A percentile compares a stretch with the other conserved stretches of the same genome.
Evolutionary conservation across 2,888 invertebrate genomes (phyloP).

Genomic region (Chrysolina oricalcia): DNA sequence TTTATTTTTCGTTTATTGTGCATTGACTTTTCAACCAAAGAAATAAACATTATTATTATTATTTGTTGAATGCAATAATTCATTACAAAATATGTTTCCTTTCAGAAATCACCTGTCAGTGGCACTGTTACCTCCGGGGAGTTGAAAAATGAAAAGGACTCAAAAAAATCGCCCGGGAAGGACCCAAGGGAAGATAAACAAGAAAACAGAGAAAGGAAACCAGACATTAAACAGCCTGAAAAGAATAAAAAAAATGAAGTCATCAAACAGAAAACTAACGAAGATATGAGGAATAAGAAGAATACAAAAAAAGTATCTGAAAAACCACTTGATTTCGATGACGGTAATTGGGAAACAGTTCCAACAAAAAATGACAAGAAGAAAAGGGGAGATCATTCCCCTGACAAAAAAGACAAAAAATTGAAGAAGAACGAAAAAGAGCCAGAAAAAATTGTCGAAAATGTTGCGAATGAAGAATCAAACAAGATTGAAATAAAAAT

Average conservation of each 20-base stretch:
- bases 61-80: no score
- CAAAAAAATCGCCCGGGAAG: conserved; percentile 71
- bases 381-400: conserved; percentile 74
- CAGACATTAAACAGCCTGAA: conserved; percentile 74
- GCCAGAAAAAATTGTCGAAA: conserved; percentile 73
- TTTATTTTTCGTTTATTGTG: no score
- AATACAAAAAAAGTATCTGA: conserved; percentile 74
- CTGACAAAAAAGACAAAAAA: conserved; percentile 67
- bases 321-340: conserved; percentile 83
- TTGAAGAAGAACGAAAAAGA: conserved; percentile 68
- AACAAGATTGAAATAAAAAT: conserved; percentile 59
- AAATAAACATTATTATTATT: no score
- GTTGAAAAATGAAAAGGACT: conserved; percentile 76
- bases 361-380: conserved; percentile 83
- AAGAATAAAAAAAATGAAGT: conserved; percentile 71
- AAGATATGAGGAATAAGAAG: conserved; percentile 67
- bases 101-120: conserved; percentile 78
- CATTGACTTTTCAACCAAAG: no score
- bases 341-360: conserved; percentile 84
- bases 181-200: conserved; percentile 70
- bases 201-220: conserved; percentile 69
- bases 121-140: conserved; percentile 75
- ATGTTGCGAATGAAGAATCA: conserved; percentile 73
- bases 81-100: conserved; percentile 3
- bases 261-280: conserved; percentile 60